A percentile compares a stretch with the other conserved stretches of the same genome.
phyloP scores from a whole-genome alignment of 2,888 invertebrate genomes.

The Melipona bicolor region DNA sequence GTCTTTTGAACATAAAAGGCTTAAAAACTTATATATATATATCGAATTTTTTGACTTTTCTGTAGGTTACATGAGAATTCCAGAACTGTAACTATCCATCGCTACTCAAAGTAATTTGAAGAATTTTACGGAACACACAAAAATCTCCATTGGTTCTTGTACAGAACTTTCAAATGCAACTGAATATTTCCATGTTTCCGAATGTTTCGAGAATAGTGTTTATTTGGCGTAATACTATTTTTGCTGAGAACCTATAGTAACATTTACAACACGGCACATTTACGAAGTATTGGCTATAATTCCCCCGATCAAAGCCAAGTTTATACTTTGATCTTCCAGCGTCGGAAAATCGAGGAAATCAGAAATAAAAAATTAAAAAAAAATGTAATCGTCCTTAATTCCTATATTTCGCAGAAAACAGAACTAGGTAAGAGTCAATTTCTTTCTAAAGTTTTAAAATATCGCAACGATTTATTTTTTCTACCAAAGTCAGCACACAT shows the following conservation, averaged over 20 bases:
- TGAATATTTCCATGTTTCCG: background rate
- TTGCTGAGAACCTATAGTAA: background rate
- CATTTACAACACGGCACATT: too few species aligned
- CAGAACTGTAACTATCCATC: too few species aligned
- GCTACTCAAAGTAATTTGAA: too few species aligned
- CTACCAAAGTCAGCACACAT: background rate
- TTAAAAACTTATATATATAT: background rate
- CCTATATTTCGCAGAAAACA: background rate
- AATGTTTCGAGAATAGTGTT: constrained; percentile 1
- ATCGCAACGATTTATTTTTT: background rate
- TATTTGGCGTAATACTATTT: constrained; percentile 13
- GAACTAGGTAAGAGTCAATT: background rate
- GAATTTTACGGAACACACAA: too few species aligned
- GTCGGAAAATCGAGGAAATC: background rate
- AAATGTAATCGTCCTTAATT: background rate
- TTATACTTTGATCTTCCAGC: background rate
- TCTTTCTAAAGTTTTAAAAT: background rate
- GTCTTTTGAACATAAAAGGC: background rate
- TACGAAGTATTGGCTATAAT: background rate
- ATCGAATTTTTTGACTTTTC: background rate
- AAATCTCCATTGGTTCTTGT: background rate
- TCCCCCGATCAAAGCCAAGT: too few species aligned
- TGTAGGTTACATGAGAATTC: too few species aligned
- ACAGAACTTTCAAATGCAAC: background rate
- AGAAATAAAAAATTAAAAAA: background rate